Base-by-base conservation (phyloP, 2,797 vertebrate species). In the Cichlasoma orientale region DNA sequence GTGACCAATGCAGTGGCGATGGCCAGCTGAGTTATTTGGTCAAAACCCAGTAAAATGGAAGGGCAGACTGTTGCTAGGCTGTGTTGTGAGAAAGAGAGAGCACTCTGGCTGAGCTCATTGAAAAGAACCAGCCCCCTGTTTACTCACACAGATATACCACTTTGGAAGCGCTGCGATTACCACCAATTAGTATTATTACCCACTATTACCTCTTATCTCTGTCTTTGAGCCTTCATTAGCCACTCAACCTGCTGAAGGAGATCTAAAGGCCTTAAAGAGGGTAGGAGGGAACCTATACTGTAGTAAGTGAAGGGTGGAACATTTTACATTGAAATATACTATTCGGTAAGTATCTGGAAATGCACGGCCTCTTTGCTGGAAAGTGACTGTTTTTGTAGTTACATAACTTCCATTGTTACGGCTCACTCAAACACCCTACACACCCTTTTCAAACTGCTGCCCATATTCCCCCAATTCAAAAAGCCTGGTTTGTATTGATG, bases 21-120 rank as follows among this genome's bases (percentile, higher is more conserved):
- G 88, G 87, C 92, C 92, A 91, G 92, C 91, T 91, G 91, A 93
- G 93, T 91, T 92, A 94, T 92, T 93, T 93, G 93, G 91, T 92
- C 90, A 89, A 93, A 92, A 89, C 88, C 82, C 92, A 92, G 88
- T 84, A 87, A 93, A 93, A 93, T 90, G 86, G 88, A 92, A 87
- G 87, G 88, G 76, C 71, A 71, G 86, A 82, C 89, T 90, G 93
- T 94, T 94, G 93, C 92, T 93, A 94, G 89, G 92, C 84, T 93
- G 80, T 91, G 80, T 87, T 89, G 81, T 88, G 84, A 84, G 90
- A 86, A 89, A 83, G 82, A 85, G 84, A 81, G 90, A 91, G 86
- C 87, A 91, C 89, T 91, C 82, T 78, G 76, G 89, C 72, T 81
- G 86, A 89, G 92, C 90, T 90, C 80, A 91, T 78, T 92, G 87